Percentiles rank a stretch among this genome's conserved stretches.
These are phyloP conservation scores for Morpho deidamia DNA, from an alignment of 2,888 invertebrate genomes.

Conservation along the genomic window DNA sequence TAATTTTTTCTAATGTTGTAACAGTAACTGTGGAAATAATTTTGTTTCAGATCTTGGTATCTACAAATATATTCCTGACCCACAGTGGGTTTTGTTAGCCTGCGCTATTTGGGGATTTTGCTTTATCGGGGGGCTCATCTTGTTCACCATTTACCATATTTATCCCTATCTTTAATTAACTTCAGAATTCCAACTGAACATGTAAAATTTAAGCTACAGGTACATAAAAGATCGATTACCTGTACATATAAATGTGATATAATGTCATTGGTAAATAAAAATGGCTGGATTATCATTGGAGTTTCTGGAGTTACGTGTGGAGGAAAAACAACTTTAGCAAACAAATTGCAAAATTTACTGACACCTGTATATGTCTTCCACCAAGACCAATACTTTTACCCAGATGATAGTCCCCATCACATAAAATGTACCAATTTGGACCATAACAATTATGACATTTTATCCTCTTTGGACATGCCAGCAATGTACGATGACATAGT, in stretches of 20 bases:
- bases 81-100: conserved; percentile 77
- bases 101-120: conserved; percentile 80
- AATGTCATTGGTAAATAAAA: conserved; percentile 9
- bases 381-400: conserved; percentile 88
- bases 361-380: conserved; percentile 77
- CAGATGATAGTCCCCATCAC: conserved; percentile 82
- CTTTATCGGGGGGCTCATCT: conserved; percentile 82
- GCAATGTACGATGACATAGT: conserved; percentile 81
- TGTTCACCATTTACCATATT: conserved; percentile 80
- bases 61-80: conserved; percentile 70
- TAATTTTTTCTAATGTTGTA: too few relatives aligned
- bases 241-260: background rate
- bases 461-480: conserved; percentile 85
- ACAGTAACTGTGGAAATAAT: background rate
- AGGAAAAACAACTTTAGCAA: conserved; percentile 88
- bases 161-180: conserved; percentile 32
- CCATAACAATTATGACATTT: conserved; percentile 87
- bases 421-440: conserved; percentile 79
- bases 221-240: background rate
- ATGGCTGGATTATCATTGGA: conserved; percentile 73
- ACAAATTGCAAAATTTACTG: conserved; percentile 63
- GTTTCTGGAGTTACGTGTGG: conserved; percentile 90
- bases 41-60: conserved; percentile 66
- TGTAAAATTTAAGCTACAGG: background rate
- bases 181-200: background rate